phyloP scores from a whole-genome alignment of 2,113 vertebrate genomes.

The Trematocara zebra region DNA sequence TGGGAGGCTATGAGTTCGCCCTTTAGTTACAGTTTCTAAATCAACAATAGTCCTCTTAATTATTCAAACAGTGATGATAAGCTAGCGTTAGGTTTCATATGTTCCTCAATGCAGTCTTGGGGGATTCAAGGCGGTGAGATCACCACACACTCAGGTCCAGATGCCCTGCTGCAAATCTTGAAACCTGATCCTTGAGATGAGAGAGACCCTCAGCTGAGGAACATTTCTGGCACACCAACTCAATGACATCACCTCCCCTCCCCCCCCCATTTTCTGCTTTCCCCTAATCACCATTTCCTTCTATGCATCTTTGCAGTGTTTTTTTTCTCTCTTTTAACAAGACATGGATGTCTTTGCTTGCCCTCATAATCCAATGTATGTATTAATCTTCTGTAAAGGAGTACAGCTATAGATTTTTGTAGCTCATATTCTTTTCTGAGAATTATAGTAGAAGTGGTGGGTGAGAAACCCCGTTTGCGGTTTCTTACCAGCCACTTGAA shows the following conservation, averaged over 20 bases:
- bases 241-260: conserved; percentile 50
- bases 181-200: conserved; percentile 53
- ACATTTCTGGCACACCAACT: conserved; percentile 41
- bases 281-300: background rate
- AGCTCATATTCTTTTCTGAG: background rate
- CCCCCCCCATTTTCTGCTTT: background rate
- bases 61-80: conserved; percentile 40
- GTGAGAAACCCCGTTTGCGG: background rate
- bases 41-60: conserved; percentile 28
- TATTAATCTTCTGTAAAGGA: background rate
- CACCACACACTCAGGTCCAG: conserved; percentile 23
- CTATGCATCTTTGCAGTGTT: background rate
- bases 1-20: background rate
- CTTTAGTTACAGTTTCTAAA: conserved; percentile 13
- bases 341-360: background rate
- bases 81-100: conserved; percentile 33
- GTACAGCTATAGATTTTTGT: background rate
- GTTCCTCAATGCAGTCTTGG: conserved; percentile 8
- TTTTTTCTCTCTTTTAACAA: background rate
- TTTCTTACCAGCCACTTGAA: background rate
- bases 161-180: conserved; percentile 34
- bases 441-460: background rate
- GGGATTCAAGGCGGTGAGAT: conserved; percentile 41
- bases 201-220: conserved; percentile 46
- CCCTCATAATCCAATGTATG: background rate